Base-by-base conservation (phyloP, 2,113 vertebrate species). In the Stomatorhinus ivindoensis region DNA sequence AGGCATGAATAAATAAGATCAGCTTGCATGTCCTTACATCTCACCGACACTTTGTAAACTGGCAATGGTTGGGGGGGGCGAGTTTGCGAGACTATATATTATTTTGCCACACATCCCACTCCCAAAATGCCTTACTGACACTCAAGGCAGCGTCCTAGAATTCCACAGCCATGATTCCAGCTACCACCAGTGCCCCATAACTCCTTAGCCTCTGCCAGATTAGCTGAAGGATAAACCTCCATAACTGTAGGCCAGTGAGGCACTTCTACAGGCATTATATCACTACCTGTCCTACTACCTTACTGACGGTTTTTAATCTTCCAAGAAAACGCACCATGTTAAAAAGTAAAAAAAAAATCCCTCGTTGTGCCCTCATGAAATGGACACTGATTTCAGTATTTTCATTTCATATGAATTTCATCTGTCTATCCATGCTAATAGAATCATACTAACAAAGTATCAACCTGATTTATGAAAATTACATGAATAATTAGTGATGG, bases 1-100 rank as follows among this genome's bases (percentile, higher is more conserved):
- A 93, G 90, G 92, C 91, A 86, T 85, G 46, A 92, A 92, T 93
- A 92, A 93, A 93, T 92, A 92, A 90, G 92, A 92, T 93, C 91
- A 19, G 76, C 91, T 94, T 94, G 65, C 92, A 86, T 31, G 84
- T 42, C 87, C 88, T 92, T 89, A 91, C 90, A 94, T 92, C 93
- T 91, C 87, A 76, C 89, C 80, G 86, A 82, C 91, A 88, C 90
- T 92, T 91, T 90, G 92, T 90, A 92, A 92, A 93, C 87, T 84
- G 80, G 90, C 84, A 47, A 42, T 46, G 48, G 35, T 65, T 6
- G 27, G 61, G 44, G 53, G 85, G 55, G 65, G 85, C 51, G 35
- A 50, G 87, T 88, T 90, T 73, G 88, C 27, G 87, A 90, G 91
- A 53, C 89, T 85, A 58, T 53, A 80, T 76, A 90, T 90, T 87